Evolutionary conservation across 2,113 vertebrate species (phyloP).

Genomic region (Microcebus griseorufus): DNA sequence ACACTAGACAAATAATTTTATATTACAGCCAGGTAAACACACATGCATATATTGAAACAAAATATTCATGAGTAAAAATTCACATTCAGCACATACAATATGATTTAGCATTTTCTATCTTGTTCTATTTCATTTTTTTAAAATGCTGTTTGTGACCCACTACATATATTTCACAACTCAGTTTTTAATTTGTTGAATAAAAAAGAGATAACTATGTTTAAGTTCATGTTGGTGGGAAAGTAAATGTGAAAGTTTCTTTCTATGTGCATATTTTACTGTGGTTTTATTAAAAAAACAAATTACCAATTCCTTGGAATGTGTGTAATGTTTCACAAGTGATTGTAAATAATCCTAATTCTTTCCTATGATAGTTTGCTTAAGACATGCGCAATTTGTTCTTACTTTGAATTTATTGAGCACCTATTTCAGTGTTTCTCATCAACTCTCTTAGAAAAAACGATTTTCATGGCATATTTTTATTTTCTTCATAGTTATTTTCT

Average conservation of each 20-base stretch:
- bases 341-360: constrained; percentile 22
- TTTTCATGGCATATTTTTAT: constrained; percentile 26
- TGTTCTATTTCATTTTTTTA: neutral
- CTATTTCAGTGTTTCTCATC: neutral
- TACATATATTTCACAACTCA: neutral
- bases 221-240: neutral
- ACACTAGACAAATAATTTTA: neutral
- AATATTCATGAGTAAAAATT: neutral
- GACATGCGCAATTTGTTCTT: neutral
- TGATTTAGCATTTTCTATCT: neutral
- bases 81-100: neutral
- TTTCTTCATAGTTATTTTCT: neutral
- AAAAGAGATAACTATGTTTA: neutral
- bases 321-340: neutral
- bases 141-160: neutral
- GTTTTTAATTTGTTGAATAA: neutral
- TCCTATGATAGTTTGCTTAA: neutral
- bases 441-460: neutral
- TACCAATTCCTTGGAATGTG: neutral
- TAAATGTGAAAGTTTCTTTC: neutral
- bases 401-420: neutral
- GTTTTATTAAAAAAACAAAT: neutral
- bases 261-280: neutral
- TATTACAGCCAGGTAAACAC: neutral
- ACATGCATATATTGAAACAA: neutral